Conservation (phyloP, 1,140 invertebrate genomes). For the Coenobita brevimanus region DNA sequence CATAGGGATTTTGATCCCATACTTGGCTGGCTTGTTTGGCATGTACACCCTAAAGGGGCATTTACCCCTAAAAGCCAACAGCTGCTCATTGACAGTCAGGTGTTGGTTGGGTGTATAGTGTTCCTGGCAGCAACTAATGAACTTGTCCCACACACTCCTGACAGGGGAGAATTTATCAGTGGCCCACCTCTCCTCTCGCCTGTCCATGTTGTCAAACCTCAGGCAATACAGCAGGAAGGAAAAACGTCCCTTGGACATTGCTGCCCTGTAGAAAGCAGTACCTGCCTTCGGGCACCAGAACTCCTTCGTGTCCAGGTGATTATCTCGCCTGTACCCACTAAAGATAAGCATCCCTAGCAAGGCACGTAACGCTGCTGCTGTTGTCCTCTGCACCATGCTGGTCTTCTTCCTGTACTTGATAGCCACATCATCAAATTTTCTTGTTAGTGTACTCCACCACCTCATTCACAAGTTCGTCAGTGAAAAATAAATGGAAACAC, state of each 20-base stretch:
- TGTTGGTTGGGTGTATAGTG: neutral
- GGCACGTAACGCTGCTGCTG: too few relatives aligned
- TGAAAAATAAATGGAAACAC: too few relatives aligned
- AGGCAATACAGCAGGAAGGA: neutral
- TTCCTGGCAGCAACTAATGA: neutral
- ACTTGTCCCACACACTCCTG: neutral
- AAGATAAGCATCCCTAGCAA: neutral
- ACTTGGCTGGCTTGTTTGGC: constrained; percentile 70
- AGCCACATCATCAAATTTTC: too few relatives aligned
- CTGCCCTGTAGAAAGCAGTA: neutral
- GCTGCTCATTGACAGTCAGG: neutral
- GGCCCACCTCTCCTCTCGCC: neutral
- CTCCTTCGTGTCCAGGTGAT: neutral
- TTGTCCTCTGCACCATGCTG: too few relatives aligned
- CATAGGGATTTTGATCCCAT: constrained; percentile 71
- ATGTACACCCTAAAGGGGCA: constrained; percentile 38
- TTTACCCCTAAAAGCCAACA: neutral
- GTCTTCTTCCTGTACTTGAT: too few relatives aligned
- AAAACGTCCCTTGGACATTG: neutral
- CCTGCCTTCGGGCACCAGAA: neutral
- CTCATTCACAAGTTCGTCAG: too few relatives aligned
- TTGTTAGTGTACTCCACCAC: too few relatives aligned
- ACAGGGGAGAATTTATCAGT: neutral
- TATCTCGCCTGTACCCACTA: neutral
- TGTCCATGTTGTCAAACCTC: neutral